These are phyloP conservation scores for Danionella cerebrum DNA, from an alignment of 2,113 vertebrate species.

Conservation along the genomic window DNA sequence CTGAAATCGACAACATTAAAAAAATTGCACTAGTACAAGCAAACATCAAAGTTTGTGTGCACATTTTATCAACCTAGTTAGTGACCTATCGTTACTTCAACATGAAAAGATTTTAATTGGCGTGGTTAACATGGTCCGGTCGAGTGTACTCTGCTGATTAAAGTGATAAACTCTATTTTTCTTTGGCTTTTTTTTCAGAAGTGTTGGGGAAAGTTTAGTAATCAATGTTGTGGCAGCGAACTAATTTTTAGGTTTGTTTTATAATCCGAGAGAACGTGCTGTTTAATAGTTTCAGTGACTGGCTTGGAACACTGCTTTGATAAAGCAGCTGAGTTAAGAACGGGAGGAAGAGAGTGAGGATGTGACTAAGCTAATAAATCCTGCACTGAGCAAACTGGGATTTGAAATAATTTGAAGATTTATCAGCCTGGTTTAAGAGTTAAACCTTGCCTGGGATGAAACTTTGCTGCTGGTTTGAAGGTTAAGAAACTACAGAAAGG, in stretches of 20 bases:
- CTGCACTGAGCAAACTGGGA: not conserved
- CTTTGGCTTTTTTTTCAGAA: not conserved
- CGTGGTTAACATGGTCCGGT: too few species aligned
- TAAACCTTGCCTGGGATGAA: constrained; percentile 8
- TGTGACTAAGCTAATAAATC: constrained; percentile 21
- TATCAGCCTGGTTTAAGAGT: not conserved
- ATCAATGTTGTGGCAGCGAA: not conserved
- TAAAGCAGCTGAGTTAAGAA: not conserved
- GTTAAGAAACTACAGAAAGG: not conserved
- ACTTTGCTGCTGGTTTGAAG: not conserved
- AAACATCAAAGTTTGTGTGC: too few species aligned
- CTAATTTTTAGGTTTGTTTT: not conserved
- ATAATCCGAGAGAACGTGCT: not conserved
- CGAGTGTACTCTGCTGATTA: not conserved
- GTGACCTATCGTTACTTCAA: too few species aligned
- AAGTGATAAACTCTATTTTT: not conserved
- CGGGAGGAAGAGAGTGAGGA: not conserved
- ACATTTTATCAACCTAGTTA: too few species aligned
- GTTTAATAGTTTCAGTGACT: not conserved
- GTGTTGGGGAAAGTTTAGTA: not conserved
- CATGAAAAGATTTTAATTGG: too few species aligned
- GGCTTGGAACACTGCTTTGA: not conserved
- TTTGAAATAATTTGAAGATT: not conserved
- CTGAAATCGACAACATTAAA: too few species aligned
- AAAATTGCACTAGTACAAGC: too few species aligned